Base-by-base conservation (phyloP, 2,113 vertebrate genomes). In the Poeciliopsis occidentalis region DNA sequence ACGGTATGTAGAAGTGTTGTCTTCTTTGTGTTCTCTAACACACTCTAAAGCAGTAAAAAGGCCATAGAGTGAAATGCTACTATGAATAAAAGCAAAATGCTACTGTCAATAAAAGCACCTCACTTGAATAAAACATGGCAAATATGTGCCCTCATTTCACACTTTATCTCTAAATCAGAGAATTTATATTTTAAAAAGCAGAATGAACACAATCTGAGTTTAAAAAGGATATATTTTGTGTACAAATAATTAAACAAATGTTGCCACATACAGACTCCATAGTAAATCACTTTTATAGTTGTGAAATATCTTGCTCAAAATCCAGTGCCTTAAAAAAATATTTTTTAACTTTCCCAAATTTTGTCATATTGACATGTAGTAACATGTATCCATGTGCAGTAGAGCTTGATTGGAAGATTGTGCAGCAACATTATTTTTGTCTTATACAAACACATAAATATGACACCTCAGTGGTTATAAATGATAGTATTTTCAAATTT, bases 101-200 rank as follows among this genome's bases (percentile, higher is more conserved):
- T 39, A 19, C 80, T 85, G 71, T 70, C 34, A 91, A 88, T 89
- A 83, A 90, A 77, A 62, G 68, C 79, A 69, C 75, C 64, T 65
- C 61, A 75, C 41, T 71, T 70, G 0, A 73, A 75, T 76, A 22
- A 51, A 13, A 51, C 13, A 22, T 67, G 34, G 27, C 8, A n/a
- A 2, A 62, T 66, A 51, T 84, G 7, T 76, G 76, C 12, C 47
- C 24, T 67, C 8, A 64, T 71, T 71, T 44, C 4, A 71, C 54
- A 27, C 3, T 19, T 19, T 26, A 13, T 60, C 54, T 60, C 17
- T 44, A 11, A 62, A 71, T 4, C 24, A 27, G 29, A 57, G 4
- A 54, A 57, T n/a, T 65, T 65, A 12, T 37, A 12, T 12, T 37
- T 62, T n/a, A n/a, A 57, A 54, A 57, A n/a, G 22, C 51, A n/a